Evolutionary conservation across 2,888 invertebrate species (phyloP).

Genomic region (Polymixis lichenea): DNA sequence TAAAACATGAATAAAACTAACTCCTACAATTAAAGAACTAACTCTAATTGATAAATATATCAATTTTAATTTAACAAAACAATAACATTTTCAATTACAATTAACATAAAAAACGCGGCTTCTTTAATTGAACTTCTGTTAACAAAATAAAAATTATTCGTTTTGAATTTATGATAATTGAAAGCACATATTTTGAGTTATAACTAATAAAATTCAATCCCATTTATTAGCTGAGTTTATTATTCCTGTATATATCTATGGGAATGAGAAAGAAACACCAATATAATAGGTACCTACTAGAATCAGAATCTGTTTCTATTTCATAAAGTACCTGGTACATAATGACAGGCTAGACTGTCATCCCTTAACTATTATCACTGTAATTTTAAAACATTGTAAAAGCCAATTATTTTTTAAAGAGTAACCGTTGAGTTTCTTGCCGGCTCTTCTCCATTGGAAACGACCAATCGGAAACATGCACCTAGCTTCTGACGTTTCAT

Average conservation of each 20-base stretch:
- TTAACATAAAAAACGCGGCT: constrained; percentile 40
- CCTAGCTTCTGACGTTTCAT: no score
- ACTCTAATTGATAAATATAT: constrained; percentile 41
- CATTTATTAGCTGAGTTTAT: constrained; percentile 21
- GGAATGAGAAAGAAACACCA: neutral
- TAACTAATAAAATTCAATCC: constrained; percentile 9
- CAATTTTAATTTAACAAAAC: constrained; percentile 40
- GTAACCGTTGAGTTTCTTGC: no score
- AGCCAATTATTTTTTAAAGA: no score
- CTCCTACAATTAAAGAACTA: constrained; percentile 24
- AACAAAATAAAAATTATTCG: constrained; percentile 44
- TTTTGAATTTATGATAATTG: constrained; percentile 39
- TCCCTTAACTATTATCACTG: no score
- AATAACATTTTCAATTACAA: constrained; percentile 38
- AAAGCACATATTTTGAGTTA: constrained; percentile 33
- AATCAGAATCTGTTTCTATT: no score
- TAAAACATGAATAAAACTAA: constrained; percentile 17
- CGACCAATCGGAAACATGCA: no score
- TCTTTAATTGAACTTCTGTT: constrained; percentile 31
- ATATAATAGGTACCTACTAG: no score
- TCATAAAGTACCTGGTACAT: no score
- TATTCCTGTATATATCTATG: neutral
- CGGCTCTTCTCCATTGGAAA: no score
- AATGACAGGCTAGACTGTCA: no score
- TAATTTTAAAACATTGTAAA: no score